A percentile compares a stretch with the other conserved stretches of the same genome.
Evolutionary conservation across 2,888 invertebrate genomes (phyloP).

Genomic region (Agriopis aurantiaria): DNA sequence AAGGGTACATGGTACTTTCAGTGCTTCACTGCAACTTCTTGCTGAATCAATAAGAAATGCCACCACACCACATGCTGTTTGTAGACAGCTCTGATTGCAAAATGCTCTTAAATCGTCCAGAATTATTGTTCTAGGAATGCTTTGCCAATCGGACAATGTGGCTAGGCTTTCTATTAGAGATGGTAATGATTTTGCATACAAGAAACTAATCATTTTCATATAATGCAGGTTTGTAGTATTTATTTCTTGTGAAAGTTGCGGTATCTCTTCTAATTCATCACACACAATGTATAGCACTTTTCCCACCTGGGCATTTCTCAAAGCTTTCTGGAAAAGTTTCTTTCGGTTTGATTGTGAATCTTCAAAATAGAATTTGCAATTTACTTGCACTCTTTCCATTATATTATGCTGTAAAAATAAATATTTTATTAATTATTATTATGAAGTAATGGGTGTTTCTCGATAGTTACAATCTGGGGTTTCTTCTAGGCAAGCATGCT

Average conservation of each 20-base stretch:
- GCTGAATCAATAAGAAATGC: conserved; percentile 69
- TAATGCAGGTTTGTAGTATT: conserved; percentile 67
- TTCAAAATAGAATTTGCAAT: conserved; percentile 62
- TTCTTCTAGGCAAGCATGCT: too few relatives aligned
- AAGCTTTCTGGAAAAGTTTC: conserved; percentile 72
- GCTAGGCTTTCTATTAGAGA: conserved; percentile 71
- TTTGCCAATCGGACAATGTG: conserved; percentile 72
- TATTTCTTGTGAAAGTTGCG: conserved; percentile 74
- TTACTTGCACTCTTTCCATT: conserved; percentile 36
- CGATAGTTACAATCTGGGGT: too few relatives aligned
- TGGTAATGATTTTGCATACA: conserved; percentile 69
- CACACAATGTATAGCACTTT: conserved; percentile 75
- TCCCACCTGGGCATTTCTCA: conserved; percentile 64
- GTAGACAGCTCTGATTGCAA: conserved; percentile 61
- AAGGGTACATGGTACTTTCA: conserved; percentile 59
- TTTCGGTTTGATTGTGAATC: conserved; percentile 63
- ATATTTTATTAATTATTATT: not conserved
- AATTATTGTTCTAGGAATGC: conserved; percentile 72
- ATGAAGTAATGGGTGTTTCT: too few relatives aligned
- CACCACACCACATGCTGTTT: conserved; percentile 71
- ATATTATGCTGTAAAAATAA: conserved; percentile 14
- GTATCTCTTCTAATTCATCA: conserved; percentile 74
- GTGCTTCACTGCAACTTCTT: conserved; percentile 59
- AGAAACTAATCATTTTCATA: conserved; percentile 79
- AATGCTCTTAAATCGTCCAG: conserved; percentile 72